Base-by-base conservation (phyloP, 1,140 invertebrate genomes). In the Philotrypesis tridentata region DNA sequence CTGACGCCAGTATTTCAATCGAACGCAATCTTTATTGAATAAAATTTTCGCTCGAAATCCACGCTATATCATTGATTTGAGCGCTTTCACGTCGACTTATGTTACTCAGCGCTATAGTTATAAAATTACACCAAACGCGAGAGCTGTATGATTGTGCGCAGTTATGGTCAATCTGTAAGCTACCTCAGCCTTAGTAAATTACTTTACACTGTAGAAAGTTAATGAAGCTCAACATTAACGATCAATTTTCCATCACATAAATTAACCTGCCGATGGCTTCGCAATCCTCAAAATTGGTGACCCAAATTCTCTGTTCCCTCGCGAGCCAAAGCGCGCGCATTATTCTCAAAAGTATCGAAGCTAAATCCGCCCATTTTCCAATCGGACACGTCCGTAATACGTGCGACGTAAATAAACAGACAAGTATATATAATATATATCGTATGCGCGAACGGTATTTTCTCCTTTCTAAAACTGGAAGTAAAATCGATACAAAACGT, bases 381-480 rank as follows among this genome's bases (percentile, higher is more conserved):
- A 43, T 43, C 11, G 8, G 37, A 17, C 17, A 43, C 14, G 9
- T 43, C 23, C n/a, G 3, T 75, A 31, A 27, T 29, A 31, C 60
- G 23, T 48, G 25, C 37, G 43, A 27, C 25, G 11, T 55, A 55
- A n/a, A 67, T 55, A 48, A 48, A 25, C 48, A 33, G 14, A 78
- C 48, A 78, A 23, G 67, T 40, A 67, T 75, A n/a, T n/a, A n/a
- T n/a, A n/a, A n/a, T n/a, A n/a, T n/a, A n/a, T n/a, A n/a, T n/a
- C n/a, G n/a, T n/a, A n/a, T n/a, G n/a, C n/a, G n/a, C 31, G 48
- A 70, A 23, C 7, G 31, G 65, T 23, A 82, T 61, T 82, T 77
- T 82, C 67, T 82, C 80, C 80, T 77, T 82, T 82, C 80, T 76
- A 82, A 76, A n/a, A 82, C 8, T 29, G 40, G 27, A 71, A 70